Evolutionary conservation across 2,888 invertebrate genomes (phyloP), one percentile per base, ranked within the genome.

Genomic region (Microctonus hyperodae): DNA sequence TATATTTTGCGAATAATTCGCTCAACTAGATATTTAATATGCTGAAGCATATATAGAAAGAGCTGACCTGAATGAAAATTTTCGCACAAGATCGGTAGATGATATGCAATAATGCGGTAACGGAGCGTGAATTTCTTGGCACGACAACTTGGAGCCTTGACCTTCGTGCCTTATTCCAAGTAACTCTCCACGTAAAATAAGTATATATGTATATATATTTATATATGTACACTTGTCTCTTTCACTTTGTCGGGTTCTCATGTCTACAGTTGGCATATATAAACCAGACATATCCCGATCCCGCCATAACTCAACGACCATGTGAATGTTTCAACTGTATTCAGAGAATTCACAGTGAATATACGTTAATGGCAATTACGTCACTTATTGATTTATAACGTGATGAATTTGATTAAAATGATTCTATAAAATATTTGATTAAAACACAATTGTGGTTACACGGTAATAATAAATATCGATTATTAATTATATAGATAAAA

Each of bases 101-200:
- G 58, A 51, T 50, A 58, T 63, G 50, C 31, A 35, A 22, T 62
- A 58, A 57, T 57, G 62, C 50, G 51, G 58, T 57, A 50, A 67
- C 28, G 44, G 37, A 51, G 66, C 71, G 72, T 71, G 68, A 75
- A 76, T 71, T 72, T 75, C 74, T 73, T 72, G 72, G 71, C 72
- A 71, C 71, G 71, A 72, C 69, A 72, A 28, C 69, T 70, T 65
- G 66, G 62, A 73, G 70, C 79, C 79, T 79, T 79, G 79, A 78
- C 76, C 79, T 77, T 76, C 73, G 68, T 40, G 61, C 44, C 58
- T 69, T n/a, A n/a, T n/a, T 53, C 53, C n/a, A 53, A 53, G 62
- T 62, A 62, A 33, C 50, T 51, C 62, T 40, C 37, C 9, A 44
- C 37, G 48, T 59, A 59, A 11, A 22, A n/a, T n/a, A 10, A 22